Percentiles rank a stretch among this genome's conserved stretches.
phyloP scores from a whole-genome alignment of 2,888 invertebrate genomes.

The Apodemia mormo region DNA sequence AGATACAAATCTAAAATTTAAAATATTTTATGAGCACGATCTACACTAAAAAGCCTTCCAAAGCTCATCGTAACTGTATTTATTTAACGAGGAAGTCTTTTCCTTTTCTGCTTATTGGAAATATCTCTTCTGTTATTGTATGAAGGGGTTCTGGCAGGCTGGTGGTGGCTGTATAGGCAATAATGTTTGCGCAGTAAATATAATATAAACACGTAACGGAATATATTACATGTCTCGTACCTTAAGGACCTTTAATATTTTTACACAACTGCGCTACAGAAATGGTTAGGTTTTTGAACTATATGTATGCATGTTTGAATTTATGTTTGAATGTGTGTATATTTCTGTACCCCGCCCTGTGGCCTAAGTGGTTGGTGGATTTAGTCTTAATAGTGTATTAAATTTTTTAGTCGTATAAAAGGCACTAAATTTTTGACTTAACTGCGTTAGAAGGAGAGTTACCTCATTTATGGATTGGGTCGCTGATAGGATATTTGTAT shows the following conservation, averaged over 20 bases:
- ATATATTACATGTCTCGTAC: not conserved
- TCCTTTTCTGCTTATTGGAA: conserved; percentile 15
- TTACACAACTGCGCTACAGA: not conserved
- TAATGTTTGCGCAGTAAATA: not conserved
- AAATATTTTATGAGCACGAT: not conserved
- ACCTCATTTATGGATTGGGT: too few species aligned
- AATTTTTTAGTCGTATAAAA: too few species aligned
- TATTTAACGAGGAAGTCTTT: conserved; percentile 14
- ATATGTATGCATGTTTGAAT: too few species aligned
- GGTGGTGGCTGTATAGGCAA: not conserved
- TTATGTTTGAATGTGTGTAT: too few species aligned
- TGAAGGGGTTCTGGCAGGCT: not conserved
- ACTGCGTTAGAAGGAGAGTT: too few species aligned
- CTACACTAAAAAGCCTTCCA: not conserved
- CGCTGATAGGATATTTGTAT: too few species aligned
- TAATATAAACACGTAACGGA: not conserved
- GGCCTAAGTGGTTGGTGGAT: too few species aligned
- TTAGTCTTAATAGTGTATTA: too few species aligned
- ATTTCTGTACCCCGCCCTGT: too few species aligned
- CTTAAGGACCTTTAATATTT: not conserved
- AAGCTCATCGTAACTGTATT: not conserved
- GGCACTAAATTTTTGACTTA: too few species aligned
- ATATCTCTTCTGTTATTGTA: conserved; percentile 13
- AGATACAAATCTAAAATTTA: too few species aligned
- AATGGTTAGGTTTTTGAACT: too few species aligned